These are phyloP conservation scores for Drosophila paramelanica DNA, from an alignment of 2,888 invertebrate species.

Conservation along the genomic window DNA sequence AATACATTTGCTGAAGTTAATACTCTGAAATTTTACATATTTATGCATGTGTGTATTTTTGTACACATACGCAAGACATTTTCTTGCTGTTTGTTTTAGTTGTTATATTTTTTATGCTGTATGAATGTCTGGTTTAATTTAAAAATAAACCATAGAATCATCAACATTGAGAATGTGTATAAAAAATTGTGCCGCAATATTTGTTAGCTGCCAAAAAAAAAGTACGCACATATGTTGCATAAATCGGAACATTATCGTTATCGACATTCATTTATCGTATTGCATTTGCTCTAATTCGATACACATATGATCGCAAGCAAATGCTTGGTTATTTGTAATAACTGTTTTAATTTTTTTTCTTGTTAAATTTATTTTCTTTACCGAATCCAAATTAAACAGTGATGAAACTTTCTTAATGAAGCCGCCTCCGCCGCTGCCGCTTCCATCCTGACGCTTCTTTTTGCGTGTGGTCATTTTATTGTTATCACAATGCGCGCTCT, in stretches of 20 bases:
- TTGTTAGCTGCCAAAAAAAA: constrained; percentile 21
- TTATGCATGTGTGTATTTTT: not conserved
- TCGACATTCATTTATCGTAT: not conserved
- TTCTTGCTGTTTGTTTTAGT: constrained; percentile 3
- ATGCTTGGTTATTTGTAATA: not conserved
- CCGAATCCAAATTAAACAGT: constrained; percentile 93
- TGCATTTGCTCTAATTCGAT: not conserved
- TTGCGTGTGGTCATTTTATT: constrained; percentile 87
- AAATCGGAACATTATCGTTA: constrained; percentile 18
- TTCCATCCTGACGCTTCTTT: constrained; percentile 88
- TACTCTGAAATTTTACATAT: constrained; percentile 19
- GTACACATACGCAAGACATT: constrained; percentile 2
- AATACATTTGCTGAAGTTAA: constrained; percentile 29
- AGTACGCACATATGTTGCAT: constrained; percentile 39
- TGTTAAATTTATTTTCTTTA: constrained; percentile 85
- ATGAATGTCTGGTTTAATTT: constrained; percentile 59
- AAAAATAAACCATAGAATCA: constrained; percentile 83
- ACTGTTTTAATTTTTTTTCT: not conserved
- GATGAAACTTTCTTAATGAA: constrained; percentile 95
- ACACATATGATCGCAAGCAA: not conserved
- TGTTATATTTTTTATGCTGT: constrained; percentile 26
- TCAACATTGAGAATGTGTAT: constrained; percentile 45
- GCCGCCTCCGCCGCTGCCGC: constrained; percentile 85
- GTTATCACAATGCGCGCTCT: constrained; percentile 49
- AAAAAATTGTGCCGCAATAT: constrained; percentile 24